These are phyloP conservation scores for Xylocopa sonorina DNA, from an alignment of 1,140 invertebrate species.

Conservation along the genomic window DNA sequence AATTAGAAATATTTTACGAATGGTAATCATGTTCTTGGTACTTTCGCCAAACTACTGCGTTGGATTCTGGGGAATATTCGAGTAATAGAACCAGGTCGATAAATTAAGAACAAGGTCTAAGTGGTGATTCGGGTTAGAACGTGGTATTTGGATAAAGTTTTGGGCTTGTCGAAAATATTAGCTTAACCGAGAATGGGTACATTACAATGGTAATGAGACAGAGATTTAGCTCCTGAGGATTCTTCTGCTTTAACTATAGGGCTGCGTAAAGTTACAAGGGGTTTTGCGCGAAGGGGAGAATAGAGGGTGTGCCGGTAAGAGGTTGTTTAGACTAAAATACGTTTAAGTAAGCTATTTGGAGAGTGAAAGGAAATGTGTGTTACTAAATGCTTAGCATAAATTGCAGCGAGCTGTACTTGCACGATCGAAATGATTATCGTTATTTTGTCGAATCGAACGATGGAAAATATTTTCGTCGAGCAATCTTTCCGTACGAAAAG, in stretches of 20 bases:
- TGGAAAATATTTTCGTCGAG: too few species aligned
- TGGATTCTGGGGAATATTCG: not conserved
- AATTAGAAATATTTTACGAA: not conserved
- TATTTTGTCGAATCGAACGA: too few species aligned
- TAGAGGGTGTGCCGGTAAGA: not conserved
- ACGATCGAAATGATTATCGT: too few species aligned
- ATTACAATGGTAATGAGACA: constrained; percentile 29
- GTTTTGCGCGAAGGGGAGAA: constrained; percentile 9
- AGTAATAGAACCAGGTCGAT: not conserved
- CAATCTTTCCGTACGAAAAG: too few species aligned
- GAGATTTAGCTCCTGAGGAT: constrained; percentile 17
- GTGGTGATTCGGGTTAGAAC: not conserved
- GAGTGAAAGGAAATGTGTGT: not conserved
- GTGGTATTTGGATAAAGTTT: constrained; percentile 5
- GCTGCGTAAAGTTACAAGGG: constrained; percentile 6
- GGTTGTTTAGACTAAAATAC: constrained; percentile 12
- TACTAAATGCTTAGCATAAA: not conserved
- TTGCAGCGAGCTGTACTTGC: not conserved
- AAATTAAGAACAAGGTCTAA: not conserved
- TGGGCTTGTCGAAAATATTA: constrained; percentile 18
- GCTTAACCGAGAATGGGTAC: not conserved
- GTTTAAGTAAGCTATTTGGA: not conserved
- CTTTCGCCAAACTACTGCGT: not conserved
- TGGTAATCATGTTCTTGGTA: not conserved
- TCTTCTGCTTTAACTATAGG: constrained; percentile 8